Conservation (phyloP, 2,888 invertebrate genomes). For the Spialia ferax region DNA sequence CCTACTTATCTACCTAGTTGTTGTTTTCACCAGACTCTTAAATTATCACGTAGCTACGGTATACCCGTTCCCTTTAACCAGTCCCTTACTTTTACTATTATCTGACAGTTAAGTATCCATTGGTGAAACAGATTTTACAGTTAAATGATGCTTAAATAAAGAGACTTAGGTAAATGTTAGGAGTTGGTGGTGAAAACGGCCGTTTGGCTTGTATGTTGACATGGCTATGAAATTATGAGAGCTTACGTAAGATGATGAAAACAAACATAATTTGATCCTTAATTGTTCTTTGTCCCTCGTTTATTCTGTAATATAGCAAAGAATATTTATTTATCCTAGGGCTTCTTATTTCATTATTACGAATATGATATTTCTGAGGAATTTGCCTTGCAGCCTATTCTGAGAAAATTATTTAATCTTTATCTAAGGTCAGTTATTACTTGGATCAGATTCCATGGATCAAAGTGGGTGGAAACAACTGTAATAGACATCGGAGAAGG, state of each 20-base stretch:
- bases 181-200: too few species aligned
- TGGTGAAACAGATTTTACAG: too few species aligned
- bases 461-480: background rate
- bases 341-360: constrained; percentile 2
- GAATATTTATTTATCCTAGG: background rate
- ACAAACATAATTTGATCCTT: background rate
- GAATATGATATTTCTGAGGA: background rate
- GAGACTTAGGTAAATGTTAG: too few species aligned
- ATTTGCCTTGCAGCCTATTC: background rate
- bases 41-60: too few species aligned
- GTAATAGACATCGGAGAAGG: background rate
- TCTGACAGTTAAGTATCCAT: too few species aligned
- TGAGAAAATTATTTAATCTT: constrained; percentile 2
- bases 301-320: background rate
- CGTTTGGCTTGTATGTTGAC: too few species aligned
- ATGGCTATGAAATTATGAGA: background rate
- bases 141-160: too few species aligned
- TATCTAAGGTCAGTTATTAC: background rate
- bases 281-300: background rate
- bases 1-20: too few species aligned
- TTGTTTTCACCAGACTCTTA: too few species aligned
- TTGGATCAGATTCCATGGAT: background rate
- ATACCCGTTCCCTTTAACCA: too few species aligned
- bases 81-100: too few species aligned
- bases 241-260: background rate